These are phyloP conservation scores for Sminthurides bifidus DNA, from an alignment of 1,140 invertebrate species.

Conservation along the genomic window DNA sequence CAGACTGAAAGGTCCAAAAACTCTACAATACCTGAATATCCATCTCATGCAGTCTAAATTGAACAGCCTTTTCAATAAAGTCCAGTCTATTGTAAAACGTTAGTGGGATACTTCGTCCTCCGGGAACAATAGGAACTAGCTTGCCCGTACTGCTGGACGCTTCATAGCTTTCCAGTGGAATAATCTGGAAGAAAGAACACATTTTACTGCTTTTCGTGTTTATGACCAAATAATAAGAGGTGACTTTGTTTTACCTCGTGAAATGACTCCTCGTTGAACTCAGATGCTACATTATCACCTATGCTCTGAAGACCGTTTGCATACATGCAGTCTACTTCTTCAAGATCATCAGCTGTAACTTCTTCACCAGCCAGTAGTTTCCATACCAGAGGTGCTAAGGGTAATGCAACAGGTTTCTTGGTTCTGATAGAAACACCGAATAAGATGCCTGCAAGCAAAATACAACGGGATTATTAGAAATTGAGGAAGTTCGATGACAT, in stretches of 20 bases:
- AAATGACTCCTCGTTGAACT: constrained; percentile 44
- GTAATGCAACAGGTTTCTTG: constrained; percentile 49
- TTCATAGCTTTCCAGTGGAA: constrained; percentile 53
- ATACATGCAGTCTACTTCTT: constrained; percentile 46
- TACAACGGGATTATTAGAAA: too few relatives aligned
- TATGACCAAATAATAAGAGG: not conserved
- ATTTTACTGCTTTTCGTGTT: constrained; percentile 1
- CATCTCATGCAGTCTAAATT: constrained; percentile 52
- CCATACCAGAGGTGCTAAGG: constrained; percentile 53
- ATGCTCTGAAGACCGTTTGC: constrained; percentile 24
- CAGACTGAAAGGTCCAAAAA: not conserved
- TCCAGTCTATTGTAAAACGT: constrained; percentile 50
- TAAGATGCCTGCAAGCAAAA: constrained; percentile 40
- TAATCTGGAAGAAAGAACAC: constrained; percentile 38
- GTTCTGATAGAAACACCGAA: constrained; percentile 49
- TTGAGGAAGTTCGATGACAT: too few relatives aligned
- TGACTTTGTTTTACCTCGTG: constrained; percentile 42
- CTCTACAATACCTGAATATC: constrained; percentile 44
- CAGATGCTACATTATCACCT: constrained; percentile 21
- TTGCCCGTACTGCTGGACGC: constrained; percentile 49
- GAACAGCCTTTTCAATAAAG: constrained; percentile 49
- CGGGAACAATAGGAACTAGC: constrained; percentile 47
- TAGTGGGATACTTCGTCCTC: constrained; percentile 47
- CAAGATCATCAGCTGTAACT: constrained; percentile 48
- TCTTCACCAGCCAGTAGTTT: constrained; percentile 51